Evolutionary conservation across 2,113 vertebrate genomes (phyloP).

Genomic region (Chaenocephalus aceratus): DNA sequence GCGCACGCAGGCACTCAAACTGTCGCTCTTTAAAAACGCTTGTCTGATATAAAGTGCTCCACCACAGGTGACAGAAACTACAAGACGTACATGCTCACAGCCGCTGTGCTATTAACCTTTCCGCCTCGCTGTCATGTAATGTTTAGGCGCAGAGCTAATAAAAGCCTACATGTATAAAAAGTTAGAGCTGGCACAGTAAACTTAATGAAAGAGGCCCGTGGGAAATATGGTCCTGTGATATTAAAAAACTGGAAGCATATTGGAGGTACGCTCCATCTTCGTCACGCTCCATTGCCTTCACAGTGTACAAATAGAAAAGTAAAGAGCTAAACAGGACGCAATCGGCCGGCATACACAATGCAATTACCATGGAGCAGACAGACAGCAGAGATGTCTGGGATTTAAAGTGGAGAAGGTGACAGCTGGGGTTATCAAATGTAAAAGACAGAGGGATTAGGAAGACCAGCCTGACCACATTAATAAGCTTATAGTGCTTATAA

Average conservation of each 20-base stretch:
- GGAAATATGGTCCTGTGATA: constrained; percentile 37
- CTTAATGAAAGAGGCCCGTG: constrained; percentile 40
- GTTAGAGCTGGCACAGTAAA: constrained; percentile 14
- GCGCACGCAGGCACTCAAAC: neutral
- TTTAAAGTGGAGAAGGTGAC: constrained; percentile 61
- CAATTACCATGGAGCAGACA: constrained; percentile 23
- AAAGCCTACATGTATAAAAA: constrained; percentile 39
- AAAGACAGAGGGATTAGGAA: constrained; percentile 64
- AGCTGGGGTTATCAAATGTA: constrained; percentile 56
- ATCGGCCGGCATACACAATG: neutral
- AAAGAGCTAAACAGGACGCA: neutral
- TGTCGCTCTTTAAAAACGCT: neutral
- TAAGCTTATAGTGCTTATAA: constrained; percentile 58
- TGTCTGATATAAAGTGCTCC: neutral
- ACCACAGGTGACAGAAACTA: neutral
- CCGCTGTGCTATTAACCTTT: constrained; percentile 23
- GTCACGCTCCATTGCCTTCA: constrained; percentile 1
- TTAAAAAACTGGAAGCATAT: constrained; percentile 42
- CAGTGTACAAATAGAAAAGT: constrained; percentile 13
- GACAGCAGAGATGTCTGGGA: constrained; percentile 33
- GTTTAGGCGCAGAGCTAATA: constrained; percentile 31
- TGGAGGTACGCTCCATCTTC: constrained; percentile 12
- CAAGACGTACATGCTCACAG: neutral
- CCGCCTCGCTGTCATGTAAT: constrained; percentile 4
- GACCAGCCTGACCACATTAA: constrained; percentile 66